Conservation (phyloP, 2,888 invertebrate species). For the Netelia fuscicornis region DNA sequence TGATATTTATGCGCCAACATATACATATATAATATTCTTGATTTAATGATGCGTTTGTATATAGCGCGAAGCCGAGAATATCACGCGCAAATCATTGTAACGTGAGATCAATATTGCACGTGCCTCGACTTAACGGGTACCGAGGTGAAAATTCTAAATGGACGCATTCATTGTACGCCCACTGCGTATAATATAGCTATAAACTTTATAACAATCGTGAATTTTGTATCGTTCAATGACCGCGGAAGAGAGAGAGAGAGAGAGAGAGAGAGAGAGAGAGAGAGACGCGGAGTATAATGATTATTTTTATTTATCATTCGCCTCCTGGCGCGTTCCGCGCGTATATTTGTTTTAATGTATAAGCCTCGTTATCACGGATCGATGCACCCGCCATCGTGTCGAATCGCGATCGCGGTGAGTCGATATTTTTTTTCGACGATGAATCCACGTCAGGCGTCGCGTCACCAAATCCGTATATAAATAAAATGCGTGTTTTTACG, state of each 20-base stretch:
- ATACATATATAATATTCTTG: slow-evolving; percentile 13
- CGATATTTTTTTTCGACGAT: neutral
- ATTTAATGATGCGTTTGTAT: slow-evolving; percentile 14
- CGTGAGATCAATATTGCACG: slow-evolving; percentile 46
- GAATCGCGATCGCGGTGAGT: neutral
- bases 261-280: too few species aligned
- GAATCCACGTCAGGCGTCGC: too few species aligned
- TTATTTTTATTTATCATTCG: slow-evolving; percentile 13
- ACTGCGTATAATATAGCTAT: neutral
- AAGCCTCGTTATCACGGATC: neutral
- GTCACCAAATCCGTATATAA: too few species aligned
- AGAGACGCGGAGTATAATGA: neutral
- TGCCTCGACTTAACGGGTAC: slow-evolving; percentile 9
- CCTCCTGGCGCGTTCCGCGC: neutral
- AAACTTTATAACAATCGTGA: neutral
- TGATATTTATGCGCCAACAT: slow-evolving; percentile 21
- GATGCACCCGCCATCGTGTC: neutral
- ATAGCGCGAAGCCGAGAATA: slow-evolving; percentile 48
- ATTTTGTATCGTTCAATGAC: slow-evolving; percentile 16
- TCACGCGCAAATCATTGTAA: slow-evolving; percentile 35
- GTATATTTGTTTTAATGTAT: neutral
- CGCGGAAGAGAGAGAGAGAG: neutral
- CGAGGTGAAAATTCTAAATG: neutral
- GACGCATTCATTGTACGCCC: neutral
- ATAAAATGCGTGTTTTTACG: too few species aligned